Percentiles rank a stretch among this genome's conserved stretches.
Evolutionary conservation across 2,797 vertebrate species (phyloP).

Genomic region (Dallia pectoralis): DNA sequence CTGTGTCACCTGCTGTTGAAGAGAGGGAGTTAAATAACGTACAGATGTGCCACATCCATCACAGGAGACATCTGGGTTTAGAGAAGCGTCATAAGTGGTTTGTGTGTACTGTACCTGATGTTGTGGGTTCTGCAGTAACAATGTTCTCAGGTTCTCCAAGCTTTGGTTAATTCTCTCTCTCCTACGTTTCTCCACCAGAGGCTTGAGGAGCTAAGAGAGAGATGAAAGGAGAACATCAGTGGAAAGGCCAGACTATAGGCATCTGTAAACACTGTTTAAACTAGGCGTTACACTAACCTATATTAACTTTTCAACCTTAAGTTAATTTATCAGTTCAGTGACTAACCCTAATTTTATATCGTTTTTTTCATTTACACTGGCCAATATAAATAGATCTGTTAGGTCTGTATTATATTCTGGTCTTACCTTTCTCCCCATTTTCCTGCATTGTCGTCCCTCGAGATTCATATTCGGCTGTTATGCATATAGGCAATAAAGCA

Average conservation of each 20-base stretch:
- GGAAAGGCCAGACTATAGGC: constrained; percentile 12
- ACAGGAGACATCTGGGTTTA: neutral
- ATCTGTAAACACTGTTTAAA: too few species aligned
- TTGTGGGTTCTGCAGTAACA: constrained; percentile 71
- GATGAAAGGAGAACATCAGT: constrained; percentile 26
- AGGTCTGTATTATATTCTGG: neutral
- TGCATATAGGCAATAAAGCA: neutral
- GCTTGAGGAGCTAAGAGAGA: constrained; percentile 74
- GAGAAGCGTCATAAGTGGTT: neutral
- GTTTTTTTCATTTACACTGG: too few species aligned
- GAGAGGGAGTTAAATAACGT: neutral
- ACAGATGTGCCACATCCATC: neutral
- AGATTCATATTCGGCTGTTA: neutral
- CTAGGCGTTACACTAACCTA: too few species aligned
- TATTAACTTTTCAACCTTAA: too few species aligned
- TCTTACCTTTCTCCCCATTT: constrained; percentile 4
- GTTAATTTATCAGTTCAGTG: neutral
- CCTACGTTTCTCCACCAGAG: constrained; percentile 80
- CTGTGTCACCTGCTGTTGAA: constrained; percentile 66
- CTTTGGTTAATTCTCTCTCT: constrained; percentile 84
- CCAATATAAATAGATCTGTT: neutral
- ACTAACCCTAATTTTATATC: too few species aligned
- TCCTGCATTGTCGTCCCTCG: too few species aligned
- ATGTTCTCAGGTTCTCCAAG: constrained; percentile 76
- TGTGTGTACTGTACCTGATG: constrained; percentile 72